Base-by-base conservation (phyloP, 2,888 invertebrate genomes). In the Platycheirus rosarum region DNA sequence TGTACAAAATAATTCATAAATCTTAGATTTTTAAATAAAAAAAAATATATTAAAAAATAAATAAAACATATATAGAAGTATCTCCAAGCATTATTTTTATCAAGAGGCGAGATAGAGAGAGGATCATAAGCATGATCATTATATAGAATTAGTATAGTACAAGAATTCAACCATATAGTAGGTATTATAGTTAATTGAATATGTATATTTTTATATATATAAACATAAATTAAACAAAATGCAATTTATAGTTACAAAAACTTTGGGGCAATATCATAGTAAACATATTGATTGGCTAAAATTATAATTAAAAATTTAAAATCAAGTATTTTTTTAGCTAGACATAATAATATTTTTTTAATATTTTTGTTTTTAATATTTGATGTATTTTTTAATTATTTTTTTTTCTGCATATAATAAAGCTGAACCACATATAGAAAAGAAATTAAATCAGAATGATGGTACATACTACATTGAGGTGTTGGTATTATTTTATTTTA, bases 341-440 rank as follows among this genome's bases (percentile, higher is more conserved):
- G 69, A 65, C 70, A 65, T 73, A 14, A 65, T 73, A 14, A 26
- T 57, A 48, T 65, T 46, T 70, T 18, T 63, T 8, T 32, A 32
- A 32, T 32, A 8, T 32, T 46, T 62, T 65, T 76, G 70, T 60
- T 42, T 49, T 57, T 14, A 29, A 29, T 44, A 44, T 44, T 20
- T n/a, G 32, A 46, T 76, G 53, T 57, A 37, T 37, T 55, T n/a
- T 63, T 44, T 48, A 73, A 74, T 68, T 65, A 37, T 60, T 78
- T 57, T 77, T 51, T 48, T 60, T 78, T 57, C 73, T 51, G 49
- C 75, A 79, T 71, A 73, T 80, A 89, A 90, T 90, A 90, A 90
- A 90, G 90, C 90, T 90, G 89, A 89, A 89, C 90, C 90, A 90
- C 90, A 90, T 89, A 90, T 90, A 89, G 89, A 89, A 88, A 87